phyloP scores from a whole-genome alignment of 23 tunicate species.

The Ascidia mentula region DNA sequence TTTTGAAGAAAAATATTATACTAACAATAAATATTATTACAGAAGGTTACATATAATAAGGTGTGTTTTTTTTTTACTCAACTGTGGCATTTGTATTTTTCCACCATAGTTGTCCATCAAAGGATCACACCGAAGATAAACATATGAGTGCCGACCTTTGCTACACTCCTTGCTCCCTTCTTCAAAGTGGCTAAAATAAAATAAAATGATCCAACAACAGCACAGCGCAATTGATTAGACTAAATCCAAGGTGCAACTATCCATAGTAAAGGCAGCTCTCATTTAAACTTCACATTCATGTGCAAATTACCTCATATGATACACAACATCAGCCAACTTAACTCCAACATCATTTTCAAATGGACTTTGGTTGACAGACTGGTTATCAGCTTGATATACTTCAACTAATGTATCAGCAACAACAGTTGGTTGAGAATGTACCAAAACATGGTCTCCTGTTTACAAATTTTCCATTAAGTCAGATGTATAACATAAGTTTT shows the following conservation, averaged over 20 bases:
- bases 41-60: no score
- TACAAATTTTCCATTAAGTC: no score
- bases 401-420: conserved; percentile 31
- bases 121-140: conserved; percentile 79
- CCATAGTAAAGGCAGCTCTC: no score
- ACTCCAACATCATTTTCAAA: conserved; percentile 35
- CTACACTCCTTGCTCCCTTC: conserved; percentile 36
- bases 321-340: conserved; percentile 47
- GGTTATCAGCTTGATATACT: conserved; percentile 8
- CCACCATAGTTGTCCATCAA: neutral
- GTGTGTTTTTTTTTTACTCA: neutral
- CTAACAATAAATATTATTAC: no score
- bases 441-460: conserved; percentile 31
- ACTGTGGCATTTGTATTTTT: conserved; percentile 44
- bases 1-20: no score
- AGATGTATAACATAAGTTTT: neutral
- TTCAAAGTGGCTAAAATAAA: conserved; percentile 6
- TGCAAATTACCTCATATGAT: conserved; percentile 37
- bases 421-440: conserved; percentile 67
- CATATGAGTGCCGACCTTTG: conserved; percentile 44
- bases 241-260: no score
- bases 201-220: no score
- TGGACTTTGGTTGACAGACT: neutral
- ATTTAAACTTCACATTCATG: no score
- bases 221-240: no score